These are phyloP conservation scores for Lycaon pictus DNA, from an alignment of 2,113 vertebrate genomes.

Conservation along the genomic window DNA sequence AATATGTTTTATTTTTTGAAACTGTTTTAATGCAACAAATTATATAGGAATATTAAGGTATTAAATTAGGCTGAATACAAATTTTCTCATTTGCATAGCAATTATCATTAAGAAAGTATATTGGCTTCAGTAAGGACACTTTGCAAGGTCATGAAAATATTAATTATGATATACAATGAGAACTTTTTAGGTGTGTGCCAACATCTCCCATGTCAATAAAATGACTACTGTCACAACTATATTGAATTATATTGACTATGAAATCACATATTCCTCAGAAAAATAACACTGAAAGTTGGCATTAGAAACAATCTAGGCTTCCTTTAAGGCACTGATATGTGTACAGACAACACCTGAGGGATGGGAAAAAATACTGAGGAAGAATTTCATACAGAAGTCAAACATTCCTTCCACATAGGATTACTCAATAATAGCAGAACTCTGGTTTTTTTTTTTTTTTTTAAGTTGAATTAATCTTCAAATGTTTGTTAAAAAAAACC, in stretches of 20 bases:
- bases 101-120: constrained; percentile 16
- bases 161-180: neutral
- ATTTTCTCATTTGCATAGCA: neutral
- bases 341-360: constrained; percentile 54
- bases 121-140: neutral
- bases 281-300: constrained; percentile 37
- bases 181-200: neutral
- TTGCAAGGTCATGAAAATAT: neutral
- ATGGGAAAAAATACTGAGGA: neutral
- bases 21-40: neutral
- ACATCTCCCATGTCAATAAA: constrained; percentile 23
- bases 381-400: neutral
- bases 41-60: neutral
- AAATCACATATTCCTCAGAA: constrained; percentile 62
- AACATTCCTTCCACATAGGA: neutral
- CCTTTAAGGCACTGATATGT: neutral
- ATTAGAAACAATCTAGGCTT: constrained; percentile 47
- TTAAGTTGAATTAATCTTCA: neutral
- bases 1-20: neutral
- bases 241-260: constrained; percentile 56
- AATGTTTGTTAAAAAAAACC: accelerated
- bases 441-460: neutral
- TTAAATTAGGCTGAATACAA: neutral
- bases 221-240: neutral
- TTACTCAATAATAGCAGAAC: neutral